Evolutionary conservation across 37 sponge, comb jelly and placozoan species (phyloP).

Genomic region (Beroe forskalii): DNA sequence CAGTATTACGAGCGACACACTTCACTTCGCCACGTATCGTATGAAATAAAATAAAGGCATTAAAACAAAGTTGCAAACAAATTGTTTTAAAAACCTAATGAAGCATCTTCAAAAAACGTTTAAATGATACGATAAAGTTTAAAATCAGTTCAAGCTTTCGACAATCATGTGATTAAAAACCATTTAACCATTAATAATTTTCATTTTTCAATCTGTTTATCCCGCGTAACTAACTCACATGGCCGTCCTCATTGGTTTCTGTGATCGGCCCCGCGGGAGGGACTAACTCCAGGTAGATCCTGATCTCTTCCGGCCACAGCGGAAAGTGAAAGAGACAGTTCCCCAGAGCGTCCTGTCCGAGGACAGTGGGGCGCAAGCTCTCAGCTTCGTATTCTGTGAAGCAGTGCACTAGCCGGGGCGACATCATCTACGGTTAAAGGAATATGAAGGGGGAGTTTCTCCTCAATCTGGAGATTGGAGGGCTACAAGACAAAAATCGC

Average conservation of each 20-base stretch:
- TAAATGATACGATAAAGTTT: too few relatives aligned
- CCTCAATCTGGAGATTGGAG: too few relatives aligned
- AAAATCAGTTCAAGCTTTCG: too few relatives aligned
- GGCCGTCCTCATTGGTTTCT: background rate
- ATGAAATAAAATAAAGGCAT: background rate
- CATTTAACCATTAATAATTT: too few relatives aligned
- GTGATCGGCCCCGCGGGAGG: background rate
- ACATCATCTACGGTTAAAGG: too few relatives aligned
- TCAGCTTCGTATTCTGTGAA: constrained; percentile 30
- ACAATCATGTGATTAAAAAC: too few relatives aligned
- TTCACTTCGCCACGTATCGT: background rate
- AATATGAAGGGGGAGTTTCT: too few relatives aligned
- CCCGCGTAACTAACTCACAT: background rate
- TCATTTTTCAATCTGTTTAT: too few relatives aligned
- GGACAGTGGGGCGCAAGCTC: constrained; percentile 2
- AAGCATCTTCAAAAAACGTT: too few relatives aligned
- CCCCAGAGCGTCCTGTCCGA: background rate
- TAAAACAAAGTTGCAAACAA: background rate
- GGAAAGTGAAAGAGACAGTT: constrained; percentile 17
- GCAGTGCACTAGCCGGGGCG: background rate
- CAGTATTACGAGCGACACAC: constrained; percentile 40
- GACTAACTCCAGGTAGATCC: background rate
- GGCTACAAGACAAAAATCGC: too few relatives aligned
- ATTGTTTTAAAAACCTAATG: too few relatives aligned
- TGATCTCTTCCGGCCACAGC: constrained; percentile 4